These are phyloP conservation scores for Jacana jacana DNA, from an alignment of 2,113 vertebrate species.

Conservation along the genomic window DNA sequence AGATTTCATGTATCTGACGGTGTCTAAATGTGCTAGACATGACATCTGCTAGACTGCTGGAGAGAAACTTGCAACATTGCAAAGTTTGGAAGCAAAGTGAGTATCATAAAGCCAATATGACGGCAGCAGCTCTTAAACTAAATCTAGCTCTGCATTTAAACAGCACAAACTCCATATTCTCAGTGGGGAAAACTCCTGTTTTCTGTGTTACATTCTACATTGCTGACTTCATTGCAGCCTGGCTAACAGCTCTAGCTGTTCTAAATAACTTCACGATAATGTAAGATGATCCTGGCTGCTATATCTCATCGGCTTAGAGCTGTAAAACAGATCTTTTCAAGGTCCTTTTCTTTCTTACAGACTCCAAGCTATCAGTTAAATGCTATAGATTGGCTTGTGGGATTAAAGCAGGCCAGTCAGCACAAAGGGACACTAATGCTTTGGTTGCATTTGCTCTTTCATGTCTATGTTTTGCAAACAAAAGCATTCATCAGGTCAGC, in stretches of 20 bases:
- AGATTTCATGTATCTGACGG: background rate
- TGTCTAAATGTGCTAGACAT: background rate
- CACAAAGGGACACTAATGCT: background rate
- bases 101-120: background rate
- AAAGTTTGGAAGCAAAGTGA: background rate
- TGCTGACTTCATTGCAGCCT: background rate
- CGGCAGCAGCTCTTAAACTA: conserved; percentile 1
- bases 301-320: background rate
- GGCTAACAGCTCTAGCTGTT: background rate
- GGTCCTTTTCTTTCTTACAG: background rate
- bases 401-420: background rate
- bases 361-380: background rate
- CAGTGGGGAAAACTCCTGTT: background rate
- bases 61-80: background rate
- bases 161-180: background rate
- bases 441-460: background rate
- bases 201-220: background rate
- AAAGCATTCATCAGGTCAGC: background rate
- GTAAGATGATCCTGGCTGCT: background rate
- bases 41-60: background rate
- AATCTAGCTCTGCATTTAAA: background rate
- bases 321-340: background rate
- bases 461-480: background rate
- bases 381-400: background rate
- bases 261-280: background rate